Base-by-base conservation (phyloP, 2,888 invertebrate genomes). In the Stictocephala bisonia region DNA sequence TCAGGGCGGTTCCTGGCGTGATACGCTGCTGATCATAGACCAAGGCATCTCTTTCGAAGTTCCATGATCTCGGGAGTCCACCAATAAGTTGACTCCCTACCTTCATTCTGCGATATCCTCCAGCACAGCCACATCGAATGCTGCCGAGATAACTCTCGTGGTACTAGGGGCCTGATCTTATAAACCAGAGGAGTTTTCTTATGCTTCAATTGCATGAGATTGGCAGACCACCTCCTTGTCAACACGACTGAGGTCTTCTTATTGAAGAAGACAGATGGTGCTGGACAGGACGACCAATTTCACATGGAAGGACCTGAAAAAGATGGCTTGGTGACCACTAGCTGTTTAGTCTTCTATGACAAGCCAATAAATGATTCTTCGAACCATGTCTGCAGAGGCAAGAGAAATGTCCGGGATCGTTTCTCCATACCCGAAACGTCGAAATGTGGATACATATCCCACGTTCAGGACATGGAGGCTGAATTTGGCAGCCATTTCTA, bases 91-190 rank as follows among this genome's bases (percentile, higher is more conserved):
- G n/a, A n/a, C n/a, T n/a, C n/a, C n/a, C n/a, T n/a, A n/a, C n/a
- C n/a, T n/a, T n/a, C n/a, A n/a, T n/a, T n/a, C 13, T 44, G 13
- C 44, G 44, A 18, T 3, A 44, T 6, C n/a, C 51, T 20, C 51
- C 51, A 24, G 51, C 4, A 9, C 11, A 22, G 20, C 3, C n/a
- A n/a, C 11, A 3, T 51, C 13, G 6, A 3, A 51, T 13, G 51
- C 22, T 6, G 51, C 3, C 22, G 22, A 6, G 20, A 22, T 51
- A 24, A 51, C 22, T 22, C 20, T 20, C 22, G 20, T 51, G 6
- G 51, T 51, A n/a, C n/a, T n/a, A n/a, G n/a, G n/a, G 51, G 51
- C 51, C 18, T 22, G 18, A 51, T 51, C 51, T 20, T 13, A 51
- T 51, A 6, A 22, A 15, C 51, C 4, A 22, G 6, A 4, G 20